Base-by-base conservation (phyloP, 1,140 invertebrate genomes). In the Kradibia gibbosae region DNA sequence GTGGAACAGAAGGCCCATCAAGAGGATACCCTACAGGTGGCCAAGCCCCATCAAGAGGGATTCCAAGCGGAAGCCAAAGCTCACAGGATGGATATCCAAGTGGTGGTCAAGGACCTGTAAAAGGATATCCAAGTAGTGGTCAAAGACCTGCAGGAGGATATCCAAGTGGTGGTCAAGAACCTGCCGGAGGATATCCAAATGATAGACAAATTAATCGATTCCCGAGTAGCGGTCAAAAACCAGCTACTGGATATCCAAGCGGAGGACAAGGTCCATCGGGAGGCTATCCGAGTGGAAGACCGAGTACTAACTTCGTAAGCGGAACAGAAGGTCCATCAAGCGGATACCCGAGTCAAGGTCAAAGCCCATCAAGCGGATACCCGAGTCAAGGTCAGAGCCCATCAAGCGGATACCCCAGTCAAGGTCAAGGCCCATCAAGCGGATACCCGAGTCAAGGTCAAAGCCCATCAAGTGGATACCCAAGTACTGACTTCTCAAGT, bases 111-210 rank as follows among this genome's bases (percentile, higher is more conserved):
- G 80, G 85, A 78, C 88, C 87, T 11, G 62, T 78, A 42, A 82
- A 82, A 15, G 77, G 81, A 39, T 82, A 82, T 74, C 83, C 85
- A n/a, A 84, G 84, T 76, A 85, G 86, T 34, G 78, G 85, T 72
- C 85, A 84, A 76, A 84, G 85, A 28, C 84, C 88, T 76, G 84
- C 85, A 15, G 79, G 84, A 62, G 86, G 87, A 48, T 82, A 71
- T 78, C 70, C 84, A 0, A 85, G 86, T 67, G 57, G 75, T 65
- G 8, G 15, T 25, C 83, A 80, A 83, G 85, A 85, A 80, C 83
- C 86, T 39, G 82, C 84, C 34, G 45, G 81, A 72, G 60, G 83
- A 75, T 88, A 82, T 81, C 85, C 82, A 55, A 85, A 83, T 34
- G 84, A 84, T 55, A 83, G 83, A 75, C 55, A 55, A 65, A 60